These are phyloP conservation scores for Cryptomyrus ogoouensis DNA, from an alignment of 2,113 vertebrate genomes.

Conservation along the genomic window DNA sequence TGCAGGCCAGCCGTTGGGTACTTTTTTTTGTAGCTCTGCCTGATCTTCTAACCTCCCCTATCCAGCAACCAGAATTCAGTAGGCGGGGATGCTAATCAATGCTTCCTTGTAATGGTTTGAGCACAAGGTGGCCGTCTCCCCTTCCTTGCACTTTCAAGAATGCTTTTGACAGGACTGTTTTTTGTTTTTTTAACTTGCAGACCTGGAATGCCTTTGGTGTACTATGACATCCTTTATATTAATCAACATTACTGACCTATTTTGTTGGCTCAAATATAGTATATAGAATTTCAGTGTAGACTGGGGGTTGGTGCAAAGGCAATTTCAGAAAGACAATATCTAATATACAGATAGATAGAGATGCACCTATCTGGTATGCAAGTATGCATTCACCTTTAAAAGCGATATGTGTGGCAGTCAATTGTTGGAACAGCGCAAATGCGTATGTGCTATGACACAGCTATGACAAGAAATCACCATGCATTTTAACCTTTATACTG, in stretches of 20 bases:
- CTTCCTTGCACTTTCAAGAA: not conserved
- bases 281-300: not conserved
- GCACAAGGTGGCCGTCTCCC: not conserved
- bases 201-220: not conserved
- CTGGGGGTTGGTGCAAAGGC: not conserved
- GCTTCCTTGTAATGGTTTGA: not conserved
- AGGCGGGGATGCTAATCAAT: not conserved
- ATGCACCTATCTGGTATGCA: not conserved
- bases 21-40: not conserved
- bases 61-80: not conserved
- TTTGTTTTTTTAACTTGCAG: not conserved
- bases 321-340: not conserved
- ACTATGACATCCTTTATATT: not conserved
- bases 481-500: not conserved
- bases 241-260: not conserved
- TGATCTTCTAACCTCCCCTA: not conserved
- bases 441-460: not conserved
- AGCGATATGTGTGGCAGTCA: not conserved
- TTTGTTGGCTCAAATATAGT: not conserved
- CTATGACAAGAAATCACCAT: not conserved
- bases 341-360: not conserved
- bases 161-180: not conserved
- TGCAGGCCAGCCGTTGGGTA: slow-evolving; percentile 1
- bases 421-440: not conserved
- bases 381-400: not conserved